These are phyloP conservation scores for Mobula birostris DNA, from an alignment of 2,113 vertebrate species.

Conservation along the genomic window DNA sequence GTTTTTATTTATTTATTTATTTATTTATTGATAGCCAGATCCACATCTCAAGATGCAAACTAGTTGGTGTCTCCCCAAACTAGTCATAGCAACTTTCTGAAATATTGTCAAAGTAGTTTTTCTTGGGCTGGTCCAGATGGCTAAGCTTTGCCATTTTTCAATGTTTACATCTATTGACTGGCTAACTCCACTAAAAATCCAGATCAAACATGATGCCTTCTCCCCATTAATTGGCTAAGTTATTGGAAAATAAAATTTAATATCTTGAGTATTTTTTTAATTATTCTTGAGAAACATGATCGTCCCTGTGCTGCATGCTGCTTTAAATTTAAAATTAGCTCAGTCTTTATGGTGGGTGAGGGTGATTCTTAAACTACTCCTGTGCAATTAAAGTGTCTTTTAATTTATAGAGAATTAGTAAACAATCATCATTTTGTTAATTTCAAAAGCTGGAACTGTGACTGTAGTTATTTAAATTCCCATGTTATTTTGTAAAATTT, in stretches of 20 bases:
- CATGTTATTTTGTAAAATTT: conserved; percentile 25
- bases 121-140: neutral
- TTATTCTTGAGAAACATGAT: neutral
- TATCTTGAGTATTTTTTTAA: neutral
- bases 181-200: neutral
- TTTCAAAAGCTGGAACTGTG: conserved; percentile 1
- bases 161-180: neutral
- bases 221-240: neutral
- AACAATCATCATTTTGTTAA: neutral
- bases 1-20: neutral
- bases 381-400: neutral
- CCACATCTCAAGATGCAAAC: no score
- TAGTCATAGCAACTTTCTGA: neutral
- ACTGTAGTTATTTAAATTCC: conserved; percentile 8
- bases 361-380: neutral
- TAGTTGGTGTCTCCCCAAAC: neutral
- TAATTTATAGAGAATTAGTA: neutral
- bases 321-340: neutral
- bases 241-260: neutral
- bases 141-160: neutral
- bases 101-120: neutral
- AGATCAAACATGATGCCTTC: neutral
- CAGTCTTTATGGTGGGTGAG: neutral
- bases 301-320: neutral
- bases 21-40: neutral